Conservation (phyloP, 2,113 vertebrate genomes). For the Rhadina sibilatrix region DNA sequence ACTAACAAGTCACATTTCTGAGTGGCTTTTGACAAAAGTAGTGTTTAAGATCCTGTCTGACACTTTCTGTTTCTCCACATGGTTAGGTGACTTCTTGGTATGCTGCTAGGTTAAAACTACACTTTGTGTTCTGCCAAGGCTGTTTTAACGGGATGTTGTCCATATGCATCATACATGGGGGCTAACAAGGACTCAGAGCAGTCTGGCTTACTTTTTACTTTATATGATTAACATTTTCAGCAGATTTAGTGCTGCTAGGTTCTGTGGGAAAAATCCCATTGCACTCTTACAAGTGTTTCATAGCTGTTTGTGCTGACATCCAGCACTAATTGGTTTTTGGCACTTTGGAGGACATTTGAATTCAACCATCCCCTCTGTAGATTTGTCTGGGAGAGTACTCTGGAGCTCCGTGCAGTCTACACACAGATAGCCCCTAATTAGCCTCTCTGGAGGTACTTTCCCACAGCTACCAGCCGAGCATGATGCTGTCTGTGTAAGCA, state of each 20-base stretch:
- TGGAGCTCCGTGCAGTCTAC: neutral
- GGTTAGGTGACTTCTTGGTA: neutral
- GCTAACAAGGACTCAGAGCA: neutral
- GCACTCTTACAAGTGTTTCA: neutral
- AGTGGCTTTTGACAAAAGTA: neutral
- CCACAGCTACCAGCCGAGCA: neutral
- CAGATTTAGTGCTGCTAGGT: neutral
- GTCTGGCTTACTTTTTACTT: neutral
- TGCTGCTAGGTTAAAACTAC: neutral
- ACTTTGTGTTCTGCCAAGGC: neutral
- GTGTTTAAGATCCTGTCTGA: neutral
- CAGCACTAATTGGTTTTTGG: conserved; percentile 28
- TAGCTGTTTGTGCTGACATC: neutral
- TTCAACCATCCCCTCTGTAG: neutral
- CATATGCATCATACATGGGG: neutral
- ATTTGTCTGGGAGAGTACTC: neutral
- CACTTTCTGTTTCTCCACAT: neutral
- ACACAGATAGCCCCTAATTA: neutral
- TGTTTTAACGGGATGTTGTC: neutral
- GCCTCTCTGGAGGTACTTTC: neutral
- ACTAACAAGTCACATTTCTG: neutral
- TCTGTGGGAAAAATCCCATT: neutral
- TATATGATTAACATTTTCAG: neutral
- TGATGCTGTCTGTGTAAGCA: neutral
- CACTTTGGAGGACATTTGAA: neutral